These are phyloP conservation scores for Gari tellinella DNA, from an alignment of 2,888 invertebrate species.

Conservation along the genomic window DNA sequence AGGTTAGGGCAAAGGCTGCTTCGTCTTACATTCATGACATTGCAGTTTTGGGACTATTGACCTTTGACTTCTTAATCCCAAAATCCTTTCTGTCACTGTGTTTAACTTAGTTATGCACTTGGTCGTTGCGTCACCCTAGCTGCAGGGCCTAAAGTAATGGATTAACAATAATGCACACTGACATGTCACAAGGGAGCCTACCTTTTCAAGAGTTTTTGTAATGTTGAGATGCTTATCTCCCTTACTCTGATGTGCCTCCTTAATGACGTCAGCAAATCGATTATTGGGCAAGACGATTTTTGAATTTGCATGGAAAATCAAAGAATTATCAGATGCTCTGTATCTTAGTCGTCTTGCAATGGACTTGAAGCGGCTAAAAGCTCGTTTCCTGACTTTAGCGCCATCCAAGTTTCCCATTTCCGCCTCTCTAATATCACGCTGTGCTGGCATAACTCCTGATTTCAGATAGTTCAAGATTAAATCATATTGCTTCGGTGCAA, in stretches of 20 bases:
- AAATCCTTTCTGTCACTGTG: too few relatives aligned
- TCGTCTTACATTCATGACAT: too few relatives aligned
- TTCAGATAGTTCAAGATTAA: constrained; percentile 45
- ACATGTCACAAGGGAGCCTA: constrained; percentile 3
- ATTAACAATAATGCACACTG: too few relatives aligned
- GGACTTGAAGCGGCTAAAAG: constrained; percentile 29
- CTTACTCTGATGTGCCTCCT: constrained; percentile 28
- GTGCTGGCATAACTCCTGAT: constrained; percentile 39
- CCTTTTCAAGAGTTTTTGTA: constrained; percentile 43
- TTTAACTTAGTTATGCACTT: too few relatives aligned
- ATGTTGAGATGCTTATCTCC: constrained; percentile 44
- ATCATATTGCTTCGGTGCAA: constrained; percentile 54
- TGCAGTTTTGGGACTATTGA: too few relatives aligned
- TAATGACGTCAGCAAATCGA: constrained; percentile 43
- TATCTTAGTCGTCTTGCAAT: constrained; percentile 37
- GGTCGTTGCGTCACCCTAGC: too few relatives aligned
- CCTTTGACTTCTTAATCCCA: too few relatives aligned
- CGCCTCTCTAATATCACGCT: constrained; percentile 27
- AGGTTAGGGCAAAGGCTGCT: too few relatives aligned
- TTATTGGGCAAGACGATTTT: constrained; percentile 53
- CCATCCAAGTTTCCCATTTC: constrained; percentile 28
- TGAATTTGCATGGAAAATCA: constrained; percentile 43
- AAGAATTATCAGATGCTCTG: constrained; percentile 32
- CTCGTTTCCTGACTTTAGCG: not conserved
- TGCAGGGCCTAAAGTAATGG: too few relatives aligned